Evolutionary conservation across 2,113 vertebrate genomes (phyloP).

Genomic region (Macrotis lagotis): DNA sequence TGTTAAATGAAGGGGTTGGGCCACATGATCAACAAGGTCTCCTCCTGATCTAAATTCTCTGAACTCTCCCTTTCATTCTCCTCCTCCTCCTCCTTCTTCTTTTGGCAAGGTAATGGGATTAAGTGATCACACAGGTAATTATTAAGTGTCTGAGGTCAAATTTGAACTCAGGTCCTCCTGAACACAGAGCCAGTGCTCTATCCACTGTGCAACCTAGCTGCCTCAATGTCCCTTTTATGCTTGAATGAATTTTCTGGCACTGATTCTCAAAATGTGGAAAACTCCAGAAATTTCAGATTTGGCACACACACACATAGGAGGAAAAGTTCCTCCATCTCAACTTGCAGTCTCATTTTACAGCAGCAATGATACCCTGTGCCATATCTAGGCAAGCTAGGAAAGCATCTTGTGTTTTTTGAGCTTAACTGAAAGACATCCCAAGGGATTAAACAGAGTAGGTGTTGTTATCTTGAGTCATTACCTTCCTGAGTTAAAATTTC

Average conservation of each 20-base stretch:
- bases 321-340: neutral
- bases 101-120: no score
- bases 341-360: neutral
- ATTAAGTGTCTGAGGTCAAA: no score
- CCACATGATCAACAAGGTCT: neutral
- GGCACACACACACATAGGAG: neutral
- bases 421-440: neutral
- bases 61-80: neutral
- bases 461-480: neutral
- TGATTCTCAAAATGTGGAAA: neutral
- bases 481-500: neutral
- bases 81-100: no score
- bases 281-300: neutral
- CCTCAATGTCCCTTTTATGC: neutral
- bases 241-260: neutral
- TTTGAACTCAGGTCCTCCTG: no score
- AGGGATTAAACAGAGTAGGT: neutral
- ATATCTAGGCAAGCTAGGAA: neutral
- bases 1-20: neutral
- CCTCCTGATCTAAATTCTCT: neutral
- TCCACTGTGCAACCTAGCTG: no score
- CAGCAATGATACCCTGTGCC: neutral
- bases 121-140: no score
- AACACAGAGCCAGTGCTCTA: no score
- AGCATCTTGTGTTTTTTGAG: neutral